These are phyloP conservation scores for Buphagus erythrorhynchus DNA, from an alignment of 2,797 vertebrate species.

Conservation along the genomic window DNA sequence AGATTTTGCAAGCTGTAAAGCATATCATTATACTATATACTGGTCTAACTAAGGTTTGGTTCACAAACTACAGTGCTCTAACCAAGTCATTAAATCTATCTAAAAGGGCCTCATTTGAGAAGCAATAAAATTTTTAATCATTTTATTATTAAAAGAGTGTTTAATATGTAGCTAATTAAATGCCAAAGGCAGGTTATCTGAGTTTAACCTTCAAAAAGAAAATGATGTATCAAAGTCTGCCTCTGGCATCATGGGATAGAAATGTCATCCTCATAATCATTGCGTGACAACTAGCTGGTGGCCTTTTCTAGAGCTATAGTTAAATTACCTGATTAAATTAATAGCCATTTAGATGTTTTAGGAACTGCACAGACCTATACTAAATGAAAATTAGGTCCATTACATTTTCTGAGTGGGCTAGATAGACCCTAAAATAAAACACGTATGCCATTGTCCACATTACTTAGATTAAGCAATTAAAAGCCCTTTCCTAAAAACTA, in stretches of 20 bases:
- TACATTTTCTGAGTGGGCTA: conserved; percentile 82
- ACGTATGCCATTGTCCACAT: conserved; percentile 81
- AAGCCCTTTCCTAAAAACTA: conserved; percentile 79
- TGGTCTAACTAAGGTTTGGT: conserved; percentile 88
- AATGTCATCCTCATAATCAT: conserved; percentile 99
- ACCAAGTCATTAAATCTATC: conserved; percentile 97
- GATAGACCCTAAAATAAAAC: conserved; percentile 85
- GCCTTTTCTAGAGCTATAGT: conserved; percentile 88
- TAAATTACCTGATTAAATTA: conserved; percentile 99
- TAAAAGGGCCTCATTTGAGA: conserved; percentile 98
- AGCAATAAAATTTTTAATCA: conserved; percentile 99
- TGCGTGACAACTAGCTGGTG: conserved; percentile 93
- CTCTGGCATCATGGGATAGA: conserved; percentile 96
- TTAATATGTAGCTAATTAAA: conserved; percentile 99
- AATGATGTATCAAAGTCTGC: conserved; percentile 98
- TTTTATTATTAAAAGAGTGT: conserved; percentile 99
- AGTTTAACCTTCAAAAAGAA: conserved; percentile 99
- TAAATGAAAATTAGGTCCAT: conserved; percentile 88
- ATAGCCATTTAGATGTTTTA: conserved; percentile 96
- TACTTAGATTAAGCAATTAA: conserved; percentile 85
- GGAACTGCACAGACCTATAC: conserved; percentile 88
- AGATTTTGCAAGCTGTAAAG: conserved; percentile 92
- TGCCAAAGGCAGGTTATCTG: conserved; percentile 99
- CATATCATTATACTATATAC: conserved; percentile 91
- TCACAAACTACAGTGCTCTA: conserved; percentile 86